These are phyloP conservation scores for Oncorhynchus nerka DNA, from an alignment of 2,113 vertebrate genomes.

Conservation along the genomic window DNA sequence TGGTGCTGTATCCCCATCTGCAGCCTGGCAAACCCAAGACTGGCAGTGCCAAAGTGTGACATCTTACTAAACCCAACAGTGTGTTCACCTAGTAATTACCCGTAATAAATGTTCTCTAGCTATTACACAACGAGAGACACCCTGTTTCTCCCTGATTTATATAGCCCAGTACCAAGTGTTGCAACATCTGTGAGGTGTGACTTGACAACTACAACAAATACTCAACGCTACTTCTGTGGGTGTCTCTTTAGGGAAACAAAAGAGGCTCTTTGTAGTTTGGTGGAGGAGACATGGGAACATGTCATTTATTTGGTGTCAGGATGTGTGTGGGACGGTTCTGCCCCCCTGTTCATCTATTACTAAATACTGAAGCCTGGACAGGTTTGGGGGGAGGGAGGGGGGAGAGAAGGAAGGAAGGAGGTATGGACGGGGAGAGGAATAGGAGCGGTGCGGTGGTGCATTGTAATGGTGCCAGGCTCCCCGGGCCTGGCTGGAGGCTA, in stretches of 20 bases:
- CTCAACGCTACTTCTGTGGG: not conserved
- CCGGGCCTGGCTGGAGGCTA: slow-evolving; percentile 74
- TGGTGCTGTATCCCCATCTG: slow-evolving; percentile 2
- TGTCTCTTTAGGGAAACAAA: slow-evolving; percentile 68
- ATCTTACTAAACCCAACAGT: slow-evolving; percentile 24
- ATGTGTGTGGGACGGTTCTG: slow-evolving; percentile 57
- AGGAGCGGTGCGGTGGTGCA: slow-evolving; percentile 29
- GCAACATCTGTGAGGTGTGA: not conserved
- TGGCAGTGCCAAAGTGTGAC: slow-evolving; percentile 29
- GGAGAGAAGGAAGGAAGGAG: not conserved
- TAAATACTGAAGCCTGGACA: slow-evolving; percentile 61
- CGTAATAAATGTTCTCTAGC: slow-evolving; percentile 5
- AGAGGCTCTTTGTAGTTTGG: slow-evolving; percentile 70
- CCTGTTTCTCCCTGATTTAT: slow-evolving; percentile 28
- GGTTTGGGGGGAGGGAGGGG: slow-evolving; percentile 31
- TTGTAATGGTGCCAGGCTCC: slow-evolving; percentile 48
- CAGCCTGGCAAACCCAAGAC: slow-evolving; percentile 1
- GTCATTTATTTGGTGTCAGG: slow-evolving; percentile 73
- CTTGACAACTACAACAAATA: not conserved
- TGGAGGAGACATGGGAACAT: slow-evolving; percentile 66
- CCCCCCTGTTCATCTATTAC: slow-evolving; percentile 72
- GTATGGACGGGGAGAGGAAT: slow-evolving; percentile 53
- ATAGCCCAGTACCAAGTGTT: slow-evolving; percentile 29
- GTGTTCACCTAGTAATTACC: no score
- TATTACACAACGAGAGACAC: slow-evolving; percentile 12